Base-by-base conservation (phyloP, 2,113 vertebrate genomes). In the Limnothrissa miodon region DNA sequence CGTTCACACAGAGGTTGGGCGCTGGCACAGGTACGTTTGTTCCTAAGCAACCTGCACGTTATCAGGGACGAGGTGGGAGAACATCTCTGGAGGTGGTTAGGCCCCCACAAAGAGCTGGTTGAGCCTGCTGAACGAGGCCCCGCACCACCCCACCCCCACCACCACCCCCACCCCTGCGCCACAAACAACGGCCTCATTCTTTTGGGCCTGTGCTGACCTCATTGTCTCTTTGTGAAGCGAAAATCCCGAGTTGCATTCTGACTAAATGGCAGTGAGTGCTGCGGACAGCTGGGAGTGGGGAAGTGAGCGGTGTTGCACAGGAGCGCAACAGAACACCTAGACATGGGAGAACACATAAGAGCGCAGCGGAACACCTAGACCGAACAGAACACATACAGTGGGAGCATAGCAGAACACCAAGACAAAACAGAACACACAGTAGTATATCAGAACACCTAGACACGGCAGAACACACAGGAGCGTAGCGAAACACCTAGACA, bases 171-270 rank as follows among this genome's bases (percentile, higher is more conserved):
- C 90, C 86, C 87, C 87, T 88, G 29, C 66, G 59, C 80, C 86
- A 88, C 89, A 92, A 92, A 96, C 94, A 95, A 95, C 92, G 88
- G 92, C 84, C 87, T 93, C 90, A 94, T 95, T 95, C 94, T 93
- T 86, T 74, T 90, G 85, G 88, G 88, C 88, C 85, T 39, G 86
- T 93, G 94, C 93, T 94, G 95, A 95, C 94, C 93, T 94, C 93
- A 94, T 93, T 93, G 92, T 95, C 92, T 95, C 91, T 92, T 93
- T 94, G 91, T 94, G 90, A 90, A 91, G 89, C 86, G 88, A 93
- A 94, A 94, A 91, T 90, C 90, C 93, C 87, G 91, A 92, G 93
- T 94, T 94, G 93, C 92, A 94, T 93, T 95, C 90, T 93, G 90
- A 89, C 66, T 92, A 91, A 93, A 94, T 79, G 87, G 80, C 45